phyloP scores from a whole-genome alignment of 2,113 vertebrate genomes.

The Oncorhynchus nerka region DNA sequence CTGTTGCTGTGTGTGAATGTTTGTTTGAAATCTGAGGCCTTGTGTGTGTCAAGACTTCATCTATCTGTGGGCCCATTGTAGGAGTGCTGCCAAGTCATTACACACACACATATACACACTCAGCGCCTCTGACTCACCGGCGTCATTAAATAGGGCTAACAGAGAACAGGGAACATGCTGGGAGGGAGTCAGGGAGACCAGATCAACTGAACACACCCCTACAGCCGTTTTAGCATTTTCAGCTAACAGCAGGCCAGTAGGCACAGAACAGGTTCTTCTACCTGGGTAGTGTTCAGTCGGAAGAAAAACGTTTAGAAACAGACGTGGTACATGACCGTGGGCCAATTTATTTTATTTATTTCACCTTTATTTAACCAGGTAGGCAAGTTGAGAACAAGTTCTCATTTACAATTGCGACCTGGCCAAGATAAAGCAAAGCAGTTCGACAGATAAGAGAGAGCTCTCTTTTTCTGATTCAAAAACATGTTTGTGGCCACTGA shows the following conservation, averaged over 20 bases:
- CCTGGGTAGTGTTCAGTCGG: not conserved
- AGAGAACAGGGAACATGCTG: conserved; percentile 29
- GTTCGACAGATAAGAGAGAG: too few species aligned
- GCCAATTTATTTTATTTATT: too few species aligned
- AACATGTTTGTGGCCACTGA: too few species aligned
- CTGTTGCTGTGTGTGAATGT: conserved; percentile 6
- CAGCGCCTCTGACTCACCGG: conserved; percentile 44
- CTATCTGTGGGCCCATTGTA: not conserved
- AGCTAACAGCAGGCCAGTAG: conserved; percentile 3
- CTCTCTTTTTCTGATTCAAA: too few species aligned
- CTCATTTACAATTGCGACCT: too few species aligned
- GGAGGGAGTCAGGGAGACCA: conserved; percentile 21
- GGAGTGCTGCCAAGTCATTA: not conserved
- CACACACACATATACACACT: not conserved
- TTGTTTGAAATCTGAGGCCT: conserved; percentile 21
- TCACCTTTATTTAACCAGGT: too few species aligned
- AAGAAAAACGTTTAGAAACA: not conserved
- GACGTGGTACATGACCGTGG: too few species aligned
- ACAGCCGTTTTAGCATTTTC: not conserved
- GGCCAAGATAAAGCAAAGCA: too few species aligned
- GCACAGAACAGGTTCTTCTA: not conserved
- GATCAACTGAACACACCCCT: not conserved
- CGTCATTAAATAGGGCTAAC: conserved; percentile 29
- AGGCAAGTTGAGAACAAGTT: too few species aligned
- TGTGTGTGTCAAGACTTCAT: conserved; percentile 12